Percentiles rank a stretch among this genome's conserved stretches.
Conservation (phyloP, 2,888 invertebrate species). For the Gerris lacustris region DNA sequence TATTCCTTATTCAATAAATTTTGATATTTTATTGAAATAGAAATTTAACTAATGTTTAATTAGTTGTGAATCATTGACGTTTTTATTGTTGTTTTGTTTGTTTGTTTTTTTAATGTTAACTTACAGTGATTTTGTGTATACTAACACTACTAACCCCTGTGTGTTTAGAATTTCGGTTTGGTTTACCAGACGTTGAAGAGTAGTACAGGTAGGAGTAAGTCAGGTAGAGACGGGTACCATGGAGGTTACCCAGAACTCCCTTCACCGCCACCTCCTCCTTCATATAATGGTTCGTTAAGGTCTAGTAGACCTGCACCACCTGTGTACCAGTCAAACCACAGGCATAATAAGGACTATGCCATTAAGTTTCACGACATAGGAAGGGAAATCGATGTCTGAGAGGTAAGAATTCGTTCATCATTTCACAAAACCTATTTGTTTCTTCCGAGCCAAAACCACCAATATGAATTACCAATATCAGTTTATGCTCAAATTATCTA, state of each 20-base stretch:
- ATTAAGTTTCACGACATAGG: constrained; percentile 55
- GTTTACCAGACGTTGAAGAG: neutral
- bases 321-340: constrained; percentile 23
- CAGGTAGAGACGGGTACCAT: constrained; percentile 14
- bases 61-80: too few relatives aligned
- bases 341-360: constrained; percentile 47
- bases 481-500: too few relatives aligned
- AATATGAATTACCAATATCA: too few relatives aligned
- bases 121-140: neutral
- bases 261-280: constrained; percentile 21
- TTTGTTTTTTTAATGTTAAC: neutral
- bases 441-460: too few relatives aligned
- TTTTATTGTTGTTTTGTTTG: neutral
- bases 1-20: too few relatives aligned
- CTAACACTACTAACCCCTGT: neutral
- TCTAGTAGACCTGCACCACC: constrained; percentile 20
- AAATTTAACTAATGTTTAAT: too few relatives aligned
- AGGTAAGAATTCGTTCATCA: constrained; percentile 27
- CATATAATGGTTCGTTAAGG: constrained; percentile 39
- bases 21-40: too few relatives aligned
- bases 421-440: too few relatives aligned
- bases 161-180: neutral
- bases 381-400: constrained; percentile 54
- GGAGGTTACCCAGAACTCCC: constrained; percentile 15
- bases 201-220: constrained; percentile 3